These are phyloP conservation scores for Philereme vetulata DNA, from an alignment of 2,888 invertebrate species.

Conservation along the genomic window DNA sequence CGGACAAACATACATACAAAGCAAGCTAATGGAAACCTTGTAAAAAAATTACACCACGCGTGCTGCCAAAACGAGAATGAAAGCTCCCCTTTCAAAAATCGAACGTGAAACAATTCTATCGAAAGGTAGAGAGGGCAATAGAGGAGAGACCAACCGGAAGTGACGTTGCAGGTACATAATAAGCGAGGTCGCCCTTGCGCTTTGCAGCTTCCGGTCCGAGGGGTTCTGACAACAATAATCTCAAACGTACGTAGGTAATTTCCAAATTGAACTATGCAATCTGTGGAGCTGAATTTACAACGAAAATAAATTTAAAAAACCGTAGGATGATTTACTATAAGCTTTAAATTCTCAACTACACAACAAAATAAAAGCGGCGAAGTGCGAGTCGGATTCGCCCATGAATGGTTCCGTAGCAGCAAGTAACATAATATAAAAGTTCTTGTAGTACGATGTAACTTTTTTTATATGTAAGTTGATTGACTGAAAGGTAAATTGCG, in stretches of 20 bases:
- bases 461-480: too few relatives aligned
- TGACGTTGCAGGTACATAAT: slow-evolving; percentile 80
- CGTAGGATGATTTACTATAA: too few relatives aligned
- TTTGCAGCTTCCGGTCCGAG: slow-evolving; percentile 73
- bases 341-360: too few relatives aligned
- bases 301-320: not conserved
- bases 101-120: slow-evolving; percentile 45
- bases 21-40: too few relatives aligned
- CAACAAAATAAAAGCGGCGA: too few relatives aligned
- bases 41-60: slow-evolving; percentile 18
- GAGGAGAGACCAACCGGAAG: slow-evolving; percentile 62
- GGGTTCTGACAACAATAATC: slow-evolving; percentile 73
- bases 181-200: slow-evolving; percentile 63
- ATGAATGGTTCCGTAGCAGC: too few relatives aligned
- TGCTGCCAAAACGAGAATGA: slow-evolving; percentile 37
- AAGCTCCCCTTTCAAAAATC: slow-evolving; percentile 48
- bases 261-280: slow-evolving; percentile 59
- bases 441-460: too few relatives aligned
- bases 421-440: too few relatives aligned
- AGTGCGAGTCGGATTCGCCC: too few relatives aligned
- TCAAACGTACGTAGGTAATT: slow-evolving; percentile 77
- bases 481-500: too few relatives aligned
- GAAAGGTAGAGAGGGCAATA: slow-evolving; percentile 43
- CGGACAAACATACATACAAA: too few relatives aligned
- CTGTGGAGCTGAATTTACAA: slow-evolving; percentile 44